These are phyloP conservation scores for Drosophila prostipennis DNA, from an alignment of 2,888 invertebrate genomes.

Conservation along the genomic window DNA sequence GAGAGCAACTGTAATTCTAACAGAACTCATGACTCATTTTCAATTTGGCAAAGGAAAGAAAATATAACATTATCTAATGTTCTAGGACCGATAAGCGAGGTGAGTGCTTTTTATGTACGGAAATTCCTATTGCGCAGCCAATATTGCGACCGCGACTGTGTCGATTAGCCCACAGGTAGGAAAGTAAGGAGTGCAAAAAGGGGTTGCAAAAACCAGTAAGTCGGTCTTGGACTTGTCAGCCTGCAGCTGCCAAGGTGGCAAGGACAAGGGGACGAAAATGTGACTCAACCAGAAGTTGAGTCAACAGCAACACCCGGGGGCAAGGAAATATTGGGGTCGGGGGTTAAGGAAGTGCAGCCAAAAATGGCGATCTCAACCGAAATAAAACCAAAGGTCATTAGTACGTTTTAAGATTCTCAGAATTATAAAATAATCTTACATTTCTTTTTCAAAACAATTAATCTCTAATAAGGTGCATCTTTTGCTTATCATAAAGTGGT, in stretches of 20 bases:
- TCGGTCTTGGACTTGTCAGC: constrained; percentile 49
- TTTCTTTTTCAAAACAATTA: not conserved
- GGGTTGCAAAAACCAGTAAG: constrained; percentile 71
- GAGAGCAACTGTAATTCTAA: constrained; percentile 26
- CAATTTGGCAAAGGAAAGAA: not conserved
- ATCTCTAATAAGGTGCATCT: too few relatives aligned
- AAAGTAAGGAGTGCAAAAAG: constrained; percentile 37
- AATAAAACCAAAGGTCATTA: constrained; percentile 3
- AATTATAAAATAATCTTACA: not conserved
- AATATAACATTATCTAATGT: constrained; percentile 20
- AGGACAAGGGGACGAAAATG: constrained; percentile 50
- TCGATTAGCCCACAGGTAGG: constrained; percentile 55
- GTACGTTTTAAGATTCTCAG: not conserved
- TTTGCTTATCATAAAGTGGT: not conserved
- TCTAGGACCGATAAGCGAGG: not conserved
- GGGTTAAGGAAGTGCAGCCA: constrained; percentile 20
- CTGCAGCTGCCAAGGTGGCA: constrained; percentile 56
- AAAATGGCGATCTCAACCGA: constrained; percentile 23
- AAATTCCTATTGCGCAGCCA: constrained; percentile 19
- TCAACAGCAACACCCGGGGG: constrained; percentile 9
- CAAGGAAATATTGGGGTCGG: constrained; percentile 12
- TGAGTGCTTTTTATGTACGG: constrained; percentile 14
- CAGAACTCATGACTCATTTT: constrained; percentile 9
- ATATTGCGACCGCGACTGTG: constrained; percentile 59
- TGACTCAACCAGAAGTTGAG: constrained; percentile 53